These are phyloP conservation scores for Lophura nycthemera DNA, from an alignment of 2,113 vertebrate genomes.

Conservation along the genomic window DNA sequence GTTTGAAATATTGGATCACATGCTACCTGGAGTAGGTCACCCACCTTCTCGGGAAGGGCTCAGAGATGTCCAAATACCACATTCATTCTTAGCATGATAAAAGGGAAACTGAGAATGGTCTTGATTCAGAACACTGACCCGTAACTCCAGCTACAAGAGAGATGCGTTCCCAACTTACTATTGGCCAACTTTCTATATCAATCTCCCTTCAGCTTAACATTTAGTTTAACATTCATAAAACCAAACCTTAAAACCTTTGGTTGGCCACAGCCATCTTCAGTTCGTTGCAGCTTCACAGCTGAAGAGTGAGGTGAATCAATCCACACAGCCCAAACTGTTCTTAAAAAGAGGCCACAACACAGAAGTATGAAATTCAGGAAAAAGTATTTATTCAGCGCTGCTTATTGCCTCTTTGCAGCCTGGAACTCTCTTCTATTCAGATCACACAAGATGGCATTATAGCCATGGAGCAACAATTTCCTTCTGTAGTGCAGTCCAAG, in stretches of 20 bases:
- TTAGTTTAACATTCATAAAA: background rate
- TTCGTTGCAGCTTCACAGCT: background rate
- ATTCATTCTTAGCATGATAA: background rate
- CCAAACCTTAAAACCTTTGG: background rate
- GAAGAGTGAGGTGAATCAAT: background rate
- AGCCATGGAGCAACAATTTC: background rate
- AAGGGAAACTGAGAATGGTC: background rate
- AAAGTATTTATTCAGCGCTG: background rate
- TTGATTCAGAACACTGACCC: background rate
- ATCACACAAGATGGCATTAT: background rate
- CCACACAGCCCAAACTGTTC: background rate
- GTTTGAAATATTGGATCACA: background rate
- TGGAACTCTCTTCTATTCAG: background rate
- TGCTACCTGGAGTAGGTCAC: background rate
- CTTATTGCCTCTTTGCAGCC: background rate
- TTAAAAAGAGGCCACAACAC: background rate
- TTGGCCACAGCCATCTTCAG: background rate
- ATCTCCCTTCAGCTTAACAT: background rate
- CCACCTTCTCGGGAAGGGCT: background rate
- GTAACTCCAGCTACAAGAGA: background rate
- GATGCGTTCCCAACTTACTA: background rate
- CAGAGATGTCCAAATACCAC: background rate
- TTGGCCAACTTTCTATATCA: background rate
- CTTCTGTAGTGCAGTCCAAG: background rate
- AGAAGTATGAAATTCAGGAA: background rate